Evolutionary conservation across 2,888 invertebrate species (phyloP).

Genomic region (Drosophila prostipennis): DNA sequence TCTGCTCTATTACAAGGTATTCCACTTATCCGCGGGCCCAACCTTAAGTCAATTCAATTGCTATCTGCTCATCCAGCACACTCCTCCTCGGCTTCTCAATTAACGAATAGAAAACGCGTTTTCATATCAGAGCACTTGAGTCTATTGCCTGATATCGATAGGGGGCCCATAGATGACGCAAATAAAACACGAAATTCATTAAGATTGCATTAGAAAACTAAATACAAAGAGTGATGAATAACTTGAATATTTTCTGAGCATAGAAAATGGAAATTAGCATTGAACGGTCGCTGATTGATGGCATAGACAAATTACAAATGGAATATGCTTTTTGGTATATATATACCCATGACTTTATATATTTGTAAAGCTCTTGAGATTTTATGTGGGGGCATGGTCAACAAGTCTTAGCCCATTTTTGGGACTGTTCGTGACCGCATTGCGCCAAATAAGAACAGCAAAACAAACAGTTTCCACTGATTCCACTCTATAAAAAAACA

Average conservation of each 20-base stretch:
- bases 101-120: conserved; percentile 10
- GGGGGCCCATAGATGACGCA: conserved; percentile 35
- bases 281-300: conserved; percentile 41
- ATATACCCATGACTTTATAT: background rate
- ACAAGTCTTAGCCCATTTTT: conserved; percentile 71
- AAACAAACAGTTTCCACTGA: conserved; percentile 19
- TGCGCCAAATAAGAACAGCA: conserved; percentile 60
- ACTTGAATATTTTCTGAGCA: conserved; percentile 20
- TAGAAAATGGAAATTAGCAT: conserved; percentile 40
- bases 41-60: conserved; percentile 22
- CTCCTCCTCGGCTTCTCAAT: conserved; percentile 34
- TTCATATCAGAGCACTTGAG: conserved; percentile 44
- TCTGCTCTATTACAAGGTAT: conserved; percentile 14
- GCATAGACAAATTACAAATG: conserved; percentile 37
- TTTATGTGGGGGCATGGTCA: conserved; percentile 59
- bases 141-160: conserved; percentile 51
- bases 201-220: conserved; percentile 33
- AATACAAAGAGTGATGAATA: conserved; percentile 17
- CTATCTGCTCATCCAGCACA: conserved; percentile 29
- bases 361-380: conserved; percentile 3
- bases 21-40: conserved; percentile 19
- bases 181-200: conserved; percentile 41
- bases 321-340: conserved; percentile 8
- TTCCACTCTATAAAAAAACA: conserved; percentile 21
- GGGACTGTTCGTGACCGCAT: conserved; percentile 68